phyloP scores from a whole-genome alignment of 2,888 invertebrate genomes.

The Charanyca ferruginea region DNA sequence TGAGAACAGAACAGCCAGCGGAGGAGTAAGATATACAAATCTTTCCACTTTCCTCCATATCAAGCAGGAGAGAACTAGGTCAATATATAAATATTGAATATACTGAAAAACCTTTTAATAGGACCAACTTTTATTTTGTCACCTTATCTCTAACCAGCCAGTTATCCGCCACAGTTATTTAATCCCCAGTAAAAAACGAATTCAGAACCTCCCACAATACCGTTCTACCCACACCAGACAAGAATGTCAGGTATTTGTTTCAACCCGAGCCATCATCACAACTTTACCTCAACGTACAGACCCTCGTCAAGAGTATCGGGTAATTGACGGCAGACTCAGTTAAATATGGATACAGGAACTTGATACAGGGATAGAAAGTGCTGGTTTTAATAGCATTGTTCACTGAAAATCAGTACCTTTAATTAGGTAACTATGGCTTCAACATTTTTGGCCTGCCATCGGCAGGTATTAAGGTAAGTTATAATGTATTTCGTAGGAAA shows the following conservation, averaged over 20 bases:
- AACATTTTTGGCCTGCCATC: no score
- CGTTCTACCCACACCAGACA: not conserved
- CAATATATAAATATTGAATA: not conserved
- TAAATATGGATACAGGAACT: conserved; percentile 14
- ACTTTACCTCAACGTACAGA: conserved; percentile 31
- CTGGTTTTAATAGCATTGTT: not conserved
- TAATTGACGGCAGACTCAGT: conserved; percentile 23
- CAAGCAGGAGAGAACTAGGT: no score
- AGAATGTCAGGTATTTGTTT: conserved; percentile 29
- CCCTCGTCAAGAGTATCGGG: conserved; percentile 45
- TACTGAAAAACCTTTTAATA: not conserved
- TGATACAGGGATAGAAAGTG: conserved; percentile 4
- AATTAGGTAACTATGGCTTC: no score
- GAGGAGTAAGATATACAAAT: no score
- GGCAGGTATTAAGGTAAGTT: no score
- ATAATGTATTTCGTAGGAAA: no score
- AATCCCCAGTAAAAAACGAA: not conserved
- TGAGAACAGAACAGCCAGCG: no score
- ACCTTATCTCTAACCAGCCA: not conserved
- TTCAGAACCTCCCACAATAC: not conserved
- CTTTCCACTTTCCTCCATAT: no score
- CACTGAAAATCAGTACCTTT: no score
- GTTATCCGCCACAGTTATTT: not conserved
- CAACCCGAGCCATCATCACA: conserved; percentile 36
- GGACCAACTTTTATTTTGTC: not conserved